Base-by-base conservation (phyloP, 2,113 vertebrate genomes). In the Sitta europaea region DNA sequence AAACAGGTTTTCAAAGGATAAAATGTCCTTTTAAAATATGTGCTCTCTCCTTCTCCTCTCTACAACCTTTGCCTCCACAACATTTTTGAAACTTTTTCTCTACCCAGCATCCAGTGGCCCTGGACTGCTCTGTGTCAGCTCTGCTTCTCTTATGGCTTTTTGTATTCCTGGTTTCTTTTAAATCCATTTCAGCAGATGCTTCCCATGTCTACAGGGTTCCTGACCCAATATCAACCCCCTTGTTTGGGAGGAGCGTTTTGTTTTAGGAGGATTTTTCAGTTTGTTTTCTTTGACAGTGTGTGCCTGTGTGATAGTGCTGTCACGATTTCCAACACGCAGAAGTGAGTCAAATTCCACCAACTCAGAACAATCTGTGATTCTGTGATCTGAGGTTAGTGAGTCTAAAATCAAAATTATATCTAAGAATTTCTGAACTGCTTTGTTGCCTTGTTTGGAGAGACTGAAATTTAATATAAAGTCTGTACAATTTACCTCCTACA, bases 11-110 rank as follows among this genome's bases (percentile, higher is more conserved):
- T 85, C 50, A 75, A 89, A 94, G 54, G 90, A 77, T 73, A 92
- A 90, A 90, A 92, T 85, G n/a, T 16, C 85, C 63, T 94, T 89
- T 95, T 83, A 88, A 89, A 77, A 91, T 92, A 72, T 55, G 58
- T 83, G 33, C 33, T 42, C 38, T 87, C 11, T 68, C n/a, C 29
- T 70, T 70, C 70, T 90, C 25, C 40, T 80, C 12, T 75, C 40
- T 66, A 51, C 24, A 76, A 62, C 66, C 35, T 94, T 96, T 89
- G 24, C 21, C 35, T 83, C 61, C 40, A 42, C 12, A 58, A 48
- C 9, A 8, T 59, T 86, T 86, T 54, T 75, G 43, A 88, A 95
- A 75, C 19, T 21, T 73, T 55, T 28, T 82, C 22, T 66, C 43
- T 95, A 94, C 43, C 28, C 79, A 81, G 36, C 55, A 27, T 33